Base-by-base conservation (phyloP, 2,888 invertebrate genomes). In the Synergus japonicus region DNA sequence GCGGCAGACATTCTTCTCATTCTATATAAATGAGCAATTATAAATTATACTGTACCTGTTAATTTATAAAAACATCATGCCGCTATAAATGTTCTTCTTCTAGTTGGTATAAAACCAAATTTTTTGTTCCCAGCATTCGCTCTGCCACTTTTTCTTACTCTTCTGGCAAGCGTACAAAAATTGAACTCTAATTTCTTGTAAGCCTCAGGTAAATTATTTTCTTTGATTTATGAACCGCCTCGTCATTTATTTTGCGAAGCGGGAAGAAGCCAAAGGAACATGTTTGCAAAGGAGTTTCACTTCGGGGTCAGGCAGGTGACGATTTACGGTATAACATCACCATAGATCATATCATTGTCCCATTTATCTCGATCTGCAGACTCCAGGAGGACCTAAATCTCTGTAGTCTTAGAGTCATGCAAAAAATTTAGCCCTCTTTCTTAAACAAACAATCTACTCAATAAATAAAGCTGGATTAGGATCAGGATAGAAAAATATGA, bases 281-380 rank as follows among this genome's bases (percentile, higher is more conserved):
- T 73, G 44, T 60, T 41, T 29, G 41, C 29, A 22, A 65, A 76
- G 58, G 60, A 79, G 58, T 63, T 69, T 76, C 69, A 66, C 79
- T 76, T 64, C 10, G 44, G 54, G 77, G 80, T 76, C 69, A 63
- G 60, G 41, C 65, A 78, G 76, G 83, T 81, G 78, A 80, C 81
- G 78, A 83, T 82, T 82, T 79, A 82, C 79, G 76, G 44, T 79
- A 77, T 76, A 78, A 46, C 76, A 76, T 60, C 79, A 78, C 60
- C 78, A 76, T 83, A 81, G 77, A 83, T 83, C 81, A 81, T 81
- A 78, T 69, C 69, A 81, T 80, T 80, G 79, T 83, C 79, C 76
- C 79, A 77, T 83, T 82, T 77, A 77, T 80, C 78, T 66, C 64
- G 77, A 80, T 79, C 78, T 80, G 76, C 7, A 29, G 9, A 29